Base-by-base conservation (phyloP, 2,113 vertebrate species). In the Tragelaphus scriptus region DNA sequence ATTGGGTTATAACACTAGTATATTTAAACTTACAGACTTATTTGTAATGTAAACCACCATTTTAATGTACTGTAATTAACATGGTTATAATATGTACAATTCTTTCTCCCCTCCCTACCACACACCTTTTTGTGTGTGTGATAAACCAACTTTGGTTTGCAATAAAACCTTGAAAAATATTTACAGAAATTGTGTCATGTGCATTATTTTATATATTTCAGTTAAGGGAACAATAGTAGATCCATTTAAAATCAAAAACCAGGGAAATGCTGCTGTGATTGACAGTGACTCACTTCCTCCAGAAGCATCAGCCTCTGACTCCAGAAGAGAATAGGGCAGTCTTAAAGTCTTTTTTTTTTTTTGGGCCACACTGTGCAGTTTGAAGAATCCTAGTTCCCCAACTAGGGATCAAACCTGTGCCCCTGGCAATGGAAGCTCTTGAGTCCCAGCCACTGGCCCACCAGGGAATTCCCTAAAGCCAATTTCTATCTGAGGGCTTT, bases 21-120 rank as follows among this genome's bases (percentile, higher is more conserved):
- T 99, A 99, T 99, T 99, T 99, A 99, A 99, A 99, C 99, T 99
- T 99, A 99, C 98, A 99, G 99, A 99, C 99, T 99, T 99, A 99
- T 98, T 98, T 99, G 99, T 99, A 99, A 99, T 98, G 99, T 99
- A 99, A 98, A 98, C 98, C 98, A 98, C 98, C 99, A 99, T 99
- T 99, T 99, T 99, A 99, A 99, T 99, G 99, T 99, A 99, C 99
- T 99, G 99, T 99, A 99, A 99, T 99, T 99, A 99, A 99, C 98
- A 99, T 99, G 98, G 98, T 98, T 98, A 99, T 99, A 99, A 99
- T 99, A 99, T 99, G 99, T 99, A 99, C 98, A 98, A 99, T 99
- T 80, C 77, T 53, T 81, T 15, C 71, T 58, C 49, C 49, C 26
- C 3, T 79, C 55, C 65, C 59, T 19, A 61, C 81, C 98, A 97